phyloP scores from a whole-genome alignment of 2,113 vertebrate species.

The Sprattus sprattus region DNA sequence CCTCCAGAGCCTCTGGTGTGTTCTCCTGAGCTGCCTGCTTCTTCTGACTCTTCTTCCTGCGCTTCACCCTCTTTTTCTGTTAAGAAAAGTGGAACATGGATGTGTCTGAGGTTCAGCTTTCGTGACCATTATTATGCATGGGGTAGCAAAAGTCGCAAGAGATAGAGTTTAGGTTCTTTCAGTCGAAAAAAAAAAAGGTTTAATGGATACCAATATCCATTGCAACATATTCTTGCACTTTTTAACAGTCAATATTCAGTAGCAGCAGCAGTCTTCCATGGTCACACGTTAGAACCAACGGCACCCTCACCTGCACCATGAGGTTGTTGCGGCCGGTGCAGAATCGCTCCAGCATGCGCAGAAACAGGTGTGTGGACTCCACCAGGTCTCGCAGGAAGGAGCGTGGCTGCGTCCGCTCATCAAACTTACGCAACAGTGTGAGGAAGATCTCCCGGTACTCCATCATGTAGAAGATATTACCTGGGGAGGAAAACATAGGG shows the following conservation, averaged over 20 bases:
- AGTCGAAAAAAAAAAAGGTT: neutral
- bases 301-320: constrained; percentile 82
- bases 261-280: no score
- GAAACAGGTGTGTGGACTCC: constrained; percentile 91
- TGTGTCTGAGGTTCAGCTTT: neutral
- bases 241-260: no score
- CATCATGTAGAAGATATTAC: constrained; percentile 98
- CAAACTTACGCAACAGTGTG: constrained; percentile 87
- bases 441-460: constrained; percentile 95
- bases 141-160: neutral
- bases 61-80: constrained; percentile 79
- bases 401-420: constrained; percentile 83
- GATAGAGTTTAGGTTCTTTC: neutral
- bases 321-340: constrained; percentile 79
- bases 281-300: neutral
- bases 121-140: neutral
- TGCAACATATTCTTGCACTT: no score
- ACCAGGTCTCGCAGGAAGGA: constrained; percentile 89
- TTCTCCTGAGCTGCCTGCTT: constrained; percentile 11
- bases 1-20: constrained; percentile 66
- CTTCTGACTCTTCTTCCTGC: constrained; percentile 65
- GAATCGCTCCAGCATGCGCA: constrained; percentile 92
- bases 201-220: no score
- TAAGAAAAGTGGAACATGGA: neutral
- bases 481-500: constrained; percentile 56